A percentile compares a stretch with the other conserved stretches of the same genome.
Conservation (phyloP, 2,797 vertebrate genomes). For the Neosalanx taihuensis region DNA sequence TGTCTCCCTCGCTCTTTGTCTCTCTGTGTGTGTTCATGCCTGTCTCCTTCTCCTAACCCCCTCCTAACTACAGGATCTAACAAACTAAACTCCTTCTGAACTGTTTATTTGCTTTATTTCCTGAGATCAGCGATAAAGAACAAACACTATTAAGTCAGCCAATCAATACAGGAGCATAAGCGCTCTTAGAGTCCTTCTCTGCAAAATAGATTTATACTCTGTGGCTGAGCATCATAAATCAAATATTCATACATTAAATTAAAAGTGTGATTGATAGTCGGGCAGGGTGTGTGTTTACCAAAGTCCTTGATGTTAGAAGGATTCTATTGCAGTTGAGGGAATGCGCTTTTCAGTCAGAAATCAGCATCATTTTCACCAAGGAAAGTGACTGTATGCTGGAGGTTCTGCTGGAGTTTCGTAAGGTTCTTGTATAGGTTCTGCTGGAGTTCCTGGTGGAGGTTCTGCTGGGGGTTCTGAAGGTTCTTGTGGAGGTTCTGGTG, state of each 20-base stretch:
- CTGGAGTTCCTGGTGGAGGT: no score
- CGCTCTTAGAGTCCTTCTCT: constrained; percentile 51
- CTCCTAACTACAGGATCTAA: constrained; percentile 36
- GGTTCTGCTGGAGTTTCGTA: no score
- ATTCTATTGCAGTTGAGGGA: constrained; percentile 60
- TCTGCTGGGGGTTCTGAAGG: no score
- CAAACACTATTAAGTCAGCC: constrained; percentile 80
- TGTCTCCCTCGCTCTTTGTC: constrained; percentile 2
- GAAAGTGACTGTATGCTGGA: constrained; percentile 40
- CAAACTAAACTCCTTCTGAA: constrained; percentile 66
- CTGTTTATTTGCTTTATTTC: constrained; percentile 79
- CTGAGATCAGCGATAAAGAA: constrained; percentile 81
- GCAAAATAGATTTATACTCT: constrained; percentile 78
- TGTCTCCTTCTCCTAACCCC: background rate
- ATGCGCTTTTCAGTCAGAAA: constrained; percentile 54
- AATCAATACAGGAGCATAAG: constrained; percentile 80
- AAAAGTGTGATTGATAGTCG: constrained; percentile 76
- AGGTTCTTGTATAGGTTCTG: no score
- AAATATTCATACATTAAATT: constrained; percentile 83
- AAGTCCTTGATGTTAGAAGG: constrained; percentile 53
- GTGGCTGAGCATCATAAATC: constrained; percentile 75
- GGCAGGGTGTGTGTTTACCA: constrained; percentile 53
- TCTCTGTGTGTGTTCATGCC: background rate
- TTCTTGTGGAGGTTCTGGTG: no score
- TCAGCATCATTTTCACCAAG: constrained; percentile 48